Evolutionary conservation across 2,113 vertebrate genomes (phyloP), one percentile per base, ranked within the genome.

Genomic region (Nerophis ophidion): DNA sequence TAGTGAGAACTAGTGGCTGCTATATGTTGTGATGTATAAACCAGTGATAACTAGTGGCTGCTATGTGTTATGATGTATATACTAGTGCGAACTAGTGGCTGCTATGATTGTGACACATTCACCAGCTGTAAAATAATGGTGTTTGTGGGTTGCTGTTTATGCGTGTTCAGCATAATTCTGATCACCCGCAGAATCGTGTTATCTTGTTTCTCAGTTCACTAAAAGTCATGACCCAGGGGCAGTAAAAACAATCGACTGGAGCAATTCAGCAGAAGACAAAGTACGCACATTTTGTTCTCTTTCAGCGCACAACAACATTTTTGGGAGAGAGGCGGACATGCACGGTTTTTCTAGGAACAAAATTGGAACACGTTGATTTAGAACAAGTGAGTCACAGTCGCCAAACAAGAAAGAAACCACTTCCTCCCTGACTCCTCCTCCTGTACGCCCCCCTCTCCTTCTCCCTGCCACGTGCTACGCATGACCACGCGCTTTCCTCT

Each of bases 401-500:
- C 3, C 7, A 13, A 4, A 13, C 13, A 17, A 33, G 58, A 8
- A 48, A 0, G 1, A 1, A 38, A 34, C 26, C 15, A 13, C 17
- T n/a, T 15, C 33, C 5, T 12, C 8, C 5, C 19, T 6, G 4
- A 47, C 26, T n/a, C 57, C 45, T 5, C 42, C 60, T 4, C 54
- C n/a, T 26, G 3, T 26, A 0, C 26, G 11, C 56, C 57, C 19
- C n/a, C 45, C 14, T n/a, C n/a, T n/a, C n/a, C n/a, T n/a, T n/a
- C 40, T 67, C 35, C 50, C 45, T 57, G 45, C 51, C 84, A 82
- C 71, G 80, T 85, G 83, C 49, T 76, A 54, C 16, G 19, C 4
- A 57, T 53, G 16, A 70, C 75, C 83, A 80, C 83, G 51, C 81
- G 84, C 71, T 76, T 50, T 3, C 26, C 73, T 71, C 65, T 81